Evolutionary conservation across 2,797 vertebrate species (phyloP).

Genomic region (Pangasius krempfi): DNA sequence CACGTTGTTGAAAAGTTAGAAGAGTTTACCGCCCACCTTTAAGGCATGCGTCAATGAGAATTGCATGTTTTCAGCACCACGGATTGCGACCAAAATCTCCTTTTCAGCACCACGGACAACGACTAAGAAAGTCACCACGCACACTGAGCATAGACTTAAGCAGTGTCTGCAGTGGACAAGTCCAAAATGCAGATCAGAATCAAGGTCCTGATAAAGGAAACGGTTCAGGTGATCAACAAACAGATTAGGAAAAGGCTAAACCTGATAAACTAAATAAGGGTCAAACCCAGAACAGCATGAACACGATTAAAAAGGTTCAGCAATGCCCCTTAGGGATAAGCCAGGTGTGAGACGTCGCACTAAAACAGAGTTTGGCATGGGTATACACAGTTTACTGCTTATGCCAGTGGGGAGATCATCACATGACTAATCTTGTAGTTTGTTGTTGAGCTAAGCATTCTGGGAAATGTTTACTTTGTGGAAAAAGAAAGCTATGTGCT

Average conservation of each 20-base stretch:
- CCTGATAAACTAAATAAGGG: background rate
- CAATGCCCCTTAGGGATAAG: background rate
- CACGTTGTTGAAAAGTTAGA: background rate
- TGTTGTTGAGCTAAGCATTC: background rate
- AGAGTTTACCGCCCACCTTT: background rate
- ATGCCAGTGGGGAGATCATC: background rate
- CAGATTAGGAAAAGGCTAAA: background rate
- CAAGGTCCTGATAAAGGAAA: background rate
- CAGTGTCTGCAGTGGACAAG: background rate
- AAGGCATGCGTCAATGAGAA: background rate
- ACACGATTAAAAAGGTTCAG: background rate
- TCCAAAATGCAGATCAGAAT: background rate
- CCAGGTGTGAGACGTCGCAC: background rate
- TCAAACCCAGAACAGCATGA: background rate
- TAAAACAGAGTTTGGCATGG: background rate
- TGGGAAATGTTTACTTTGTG: background rate
- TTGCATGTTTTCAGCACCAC: background rate
- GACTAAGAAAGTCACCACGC: background rate
- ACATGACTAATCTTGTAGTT: background rate
- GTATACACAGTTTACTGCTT: background rate
- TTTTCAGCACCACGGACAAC: constrained; percentile 38
- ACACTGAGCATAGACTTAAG: background rate
- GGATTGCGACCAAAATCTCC: background rate
- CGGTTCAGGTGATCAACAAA: background rate
- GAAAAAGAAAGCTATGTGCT: background rate